These are phyloP conservation scores for Molossus molossus DNA, from an alignment of 2,797 vertebrate genomes.

Conservation along the genomic window DNA sequence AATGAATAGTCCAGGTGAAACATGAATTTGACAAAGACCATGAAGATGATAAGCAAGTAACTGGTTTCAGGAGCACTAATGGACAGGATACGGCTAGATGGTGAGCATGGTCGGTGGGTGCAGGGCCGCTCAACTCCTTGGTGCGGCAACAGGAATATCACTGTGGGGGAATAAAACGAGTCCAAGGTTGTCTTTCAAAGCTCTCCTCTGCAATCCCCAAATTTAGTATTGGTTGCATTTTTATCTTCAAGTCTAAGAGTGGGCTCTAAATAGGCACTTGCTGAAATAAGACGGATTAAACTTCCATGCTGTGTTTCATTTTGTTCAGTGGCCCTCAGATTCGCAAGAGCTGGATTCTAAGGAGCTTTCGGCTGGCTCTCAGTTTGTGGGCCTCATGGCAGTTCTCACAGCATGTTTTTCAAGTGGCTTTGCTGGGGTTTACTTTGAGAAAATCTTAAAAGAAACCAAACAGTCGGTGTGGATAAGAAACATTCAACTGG, in stretches of 20 bases:
- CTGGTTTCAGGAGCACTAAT: neutral
- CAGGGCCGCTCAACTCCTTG: too few species aligned
- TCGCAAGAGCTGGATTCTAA: constrained; percentile 90
- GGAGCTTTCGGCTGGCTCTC: constrained; percentile 93
- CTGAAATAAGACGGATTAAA: constrained; percentile 5
- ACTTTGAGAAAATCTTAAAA: constrained; percentile 99
- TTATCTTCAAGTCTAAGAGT: neutral
- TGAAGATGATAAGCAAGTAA: neutral
- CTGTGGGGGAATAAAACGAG: neutral
- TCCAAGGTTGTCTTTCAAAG: constrained; percentile 34
- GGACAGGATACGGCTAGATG: neutral
- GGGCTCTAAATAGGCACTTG: neutral
- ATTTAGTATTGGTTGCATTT: neutral
- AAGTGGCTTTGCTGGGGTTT: constrained; percentile 98
- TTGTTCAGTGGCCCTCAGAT: constrained; percentile 96
- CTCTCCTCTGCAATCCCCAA: neutral
- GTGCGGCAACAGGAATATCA: neutral
- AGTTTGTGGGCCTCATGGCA: constrained; percentile 95
- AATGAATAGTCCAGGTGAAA: neutral
- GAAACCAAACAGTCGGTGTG: constrained; percentile 99
- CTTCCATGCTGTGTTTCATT: neutral
- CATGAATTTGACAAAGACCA: neutral
- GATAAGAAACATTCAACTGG: constrained; percentile 99
- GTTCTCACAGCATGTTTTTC: constrained; percentile 98
- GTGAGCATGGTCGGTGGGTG: neutral